Percentiles rank a stretch among this genome's conserved stretches.
Conservation (phyloP, 2,113 vertebrate genomes). For the Boleophthalmus pectinirostris region DNA sequence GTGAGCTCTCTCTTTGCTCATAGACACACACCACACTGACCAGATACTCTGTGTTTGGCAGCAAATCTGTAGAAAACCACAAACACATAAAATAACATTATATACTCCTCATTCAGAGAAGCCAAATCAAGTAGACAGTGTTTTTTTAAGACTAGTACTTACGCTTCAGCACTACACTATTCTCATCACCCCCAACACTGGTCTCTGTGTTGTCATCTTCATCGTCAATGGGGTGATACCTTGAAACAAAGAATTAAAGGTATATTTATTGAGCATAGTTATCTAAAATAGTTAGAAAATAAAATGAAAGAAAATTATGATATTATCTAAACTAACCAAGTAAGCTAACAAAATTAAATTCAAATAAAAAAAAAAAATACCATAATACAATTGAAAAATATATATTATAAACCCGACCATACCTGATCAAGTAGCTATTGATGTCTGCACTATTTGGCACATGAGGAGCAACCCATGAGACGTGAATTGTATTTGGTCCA, state of each 20-base stretch:
- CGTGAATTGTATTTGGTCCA: slow-evolving; percentile 82
- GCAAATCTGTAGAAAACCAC: slow-evolving; percentile 79
- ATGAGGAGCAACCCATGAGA: slow-evolving; percentile 85
- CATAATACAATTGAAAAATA: not conserved
- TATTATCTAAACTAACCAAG: no score
- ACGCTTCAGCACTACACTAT: slow-evolving; percentile 84
- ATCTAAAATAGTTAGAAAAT: not conserved
- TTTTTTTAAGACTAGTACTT: slow-evolving; percentile 47
- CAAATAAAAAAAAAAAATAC: no score
- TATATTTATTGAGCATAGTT: not conserved
- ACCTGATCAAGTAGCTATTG: slow-evolving; percentile 83
- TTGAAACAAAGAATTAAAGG: slow-evolving; percentile 9
- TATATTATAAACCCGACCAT: no score
- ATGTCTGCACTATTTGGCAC: slow-evolving; percentile 82
- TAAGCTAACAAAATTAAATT: no score
- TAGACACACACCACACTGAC: slow-evolving; percentile 90
- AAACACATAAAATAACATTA: not conserved
- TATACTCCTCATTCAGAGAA: not conserved
- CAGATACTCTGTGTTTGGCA: slow-evolving; percentile 90
- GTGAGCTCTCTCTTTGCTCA: slow-evolving; percentile 86
- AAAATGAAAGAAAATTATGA: no score
- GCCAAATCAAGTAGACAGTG: not conserved
- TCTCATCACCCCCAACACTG: slow-evolving; percentile 77
- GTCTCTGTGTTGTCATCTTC: slow-evolving; percentile 86
- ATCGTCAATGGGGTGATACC: slow-evolving; percentile 89